Base-by-base conservation (phyloP, 2,888 invertebrate species). In the Troilus luridus region DNA sequence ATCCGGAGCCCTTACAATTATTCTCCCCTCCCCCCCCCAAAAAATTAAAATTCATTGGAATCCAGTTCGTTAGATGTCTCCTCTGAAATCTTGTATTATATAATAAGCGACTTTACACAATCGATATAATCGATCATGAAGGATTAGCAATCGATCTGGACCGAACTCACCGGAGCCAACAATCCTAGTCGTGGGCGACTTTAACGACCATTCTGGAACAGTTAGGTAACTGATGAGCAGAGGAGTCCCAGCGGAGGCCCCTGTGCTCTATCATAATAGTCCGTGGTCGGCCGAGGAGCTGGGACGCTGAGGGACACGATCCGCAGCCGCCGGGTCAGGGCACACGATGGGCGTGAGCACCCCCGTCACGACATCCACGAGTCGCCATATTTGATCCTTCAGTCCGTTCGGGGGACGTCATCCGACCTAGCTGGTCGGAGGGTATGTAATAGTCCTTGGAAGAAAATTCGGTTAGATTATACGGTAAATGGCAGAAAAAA, bases 281-380 rank as follows among this genome's bases (percentile, higher is more conserved):
- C 56, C 85, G 85, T 21, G 56, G 54, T 14, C n/a, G 56, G 56
- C 85, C 56, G 85, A n/a, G 56, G 72, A 85, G 14, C 41, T 56
- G 85, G 85, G 85, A 85, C 56, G 6, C 56, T 5, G 7, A 7
- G 21, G 12, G 85, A 85, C 85, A 85, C 85, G 85, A 56, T 85
- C 85, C 21, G n/a, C 81, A 81, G 54, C 81, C 9, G 85, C 85
- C 14, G 54, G 85, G 85, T 85, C 85, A 85, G 85, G 85, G 12
- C 85, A 85, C 85, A 85, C 85, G 85, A 85, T 85, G 85, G 85
- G 85, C 85, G 85, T 85, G 85, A 85, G 85, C 56, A 41, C 56
- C 0, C 11, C 56, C 6, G 85, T 85, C 85, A 85, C 85, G 85
- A 85, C 85, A n/a, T n/a, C 11, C n/a, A n/a, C 21, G n/a, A 21